Base-by-base conservation (phyloP, 2,888 invertebrate species). In the Endotricha flammealis region DNA sequence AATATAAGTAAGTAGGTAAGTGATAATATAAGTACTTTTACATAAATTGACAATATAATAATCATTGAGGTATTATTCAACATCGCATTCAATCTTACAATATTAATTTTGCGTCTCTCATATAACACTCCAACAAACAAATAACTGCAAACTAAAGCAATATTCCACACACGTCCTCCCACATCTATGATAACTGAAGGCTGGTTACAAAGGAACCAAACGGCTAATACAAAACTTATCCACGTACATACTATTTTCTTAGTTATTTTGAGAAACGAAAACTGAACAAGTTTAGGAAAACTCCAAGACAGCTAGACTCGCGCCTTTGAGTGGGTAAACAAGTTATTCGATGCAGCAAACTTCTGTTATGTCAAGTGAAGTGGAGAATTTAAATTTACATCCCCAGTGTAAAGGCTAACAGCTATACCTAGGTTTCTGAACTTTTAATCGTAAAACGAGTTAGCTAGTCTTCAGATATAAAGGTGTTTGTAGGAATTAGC, bases 21-120 rank as follows among this genome's bases (percentile, higher is more conserved):
- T n/a, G n/a, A n/a, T n/a, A n/a, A n/a, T n/a, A n/a, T n/a, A n/a
- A n/a, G n/a, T n/a, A n/a, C n/a, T n/a, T n/a, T n/a, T n/a, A n/a
- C n/a, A n/a, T n/a, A n/a, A n/a, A n/a, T n/a, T n/a, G n/a, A n/a
- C n/a, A n/a, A n/a, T n/a, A n/a, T 6, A 16, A 16, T 16, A 6
- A 16, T 16, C 16, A 6, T 16, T 16, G 16, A 16, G 4, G 16
- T 16, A 7, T 20, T 20, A 20, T 20, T 20, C 20, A 20, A 8
- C 20, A 4, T 20, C 20, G n/a, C 6, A 20, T 20, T 20, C 20
- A 20, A 20, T 3, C 3, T n/a, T 20, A 20, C 20, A 49, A 57
- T 51, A 61, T 57, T 60, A 59, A 60, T 63, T n/a, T 63, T 58
- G 47, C 53, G 52, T 48, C 48, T 50, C 53, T 50, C 53, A 52